These are phyloP conservation scores for Okamejei kenojei DNA, from an alignment of 2,797 vertebrate genomes.

Conservation along the genomic window DNA sequence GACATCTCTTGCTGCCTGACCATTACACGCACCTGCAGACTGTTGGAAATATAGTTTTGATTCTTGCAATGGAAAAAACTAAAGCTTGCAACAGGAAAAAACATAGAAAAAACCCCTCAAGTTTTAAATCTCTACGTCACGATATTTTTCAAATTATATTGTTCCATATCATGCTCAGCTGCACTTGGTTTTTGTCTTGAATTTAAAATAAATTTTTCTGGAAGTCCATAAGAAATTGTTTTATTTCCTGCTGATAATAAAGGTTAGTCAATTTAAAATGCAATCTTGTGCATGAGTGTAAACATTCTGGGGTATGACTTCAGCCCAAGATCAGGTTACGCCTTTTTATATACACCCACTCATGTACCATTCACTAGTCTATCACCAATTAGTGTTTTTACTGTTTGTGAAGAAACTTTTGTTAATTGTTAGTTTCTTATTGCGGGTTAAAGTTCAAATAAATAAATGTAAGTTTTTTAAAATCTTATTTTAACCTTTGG, in stretches of 20 bases:
- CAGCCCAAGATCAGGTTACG: neutral
- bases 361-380: neutral
- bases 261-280: neutral
- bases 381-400: neutral
- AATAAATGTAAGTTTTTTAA: neutral
- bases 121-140: neutral
- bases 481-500: neutral
- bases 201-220: neutral
- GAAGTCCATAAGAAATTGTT: neutral
- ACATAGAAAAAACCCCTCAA: neutral
- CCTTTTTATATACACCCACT: neutral
- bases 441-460: neutral
- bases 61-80: neutral
- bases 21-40: neutral
- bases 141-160: neutral
- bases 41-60: neutral
- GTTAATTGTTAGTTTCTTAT: neutral
- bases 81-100: neutral
- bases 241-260: neutral
- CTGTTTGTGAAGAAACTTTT: neutral
- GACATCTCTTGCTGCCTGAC: neutral
- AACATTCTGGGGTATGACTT: neutral
- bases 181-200: neutral
- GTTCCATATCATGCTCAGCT: neutral
- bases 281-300: neutral